A percentile compares a stretch with the other conserved stretches of the same genome.
Conservation (phyloP, 2,888 invertebrate genomes). For the Thymelicus sylvestris region DNA sequence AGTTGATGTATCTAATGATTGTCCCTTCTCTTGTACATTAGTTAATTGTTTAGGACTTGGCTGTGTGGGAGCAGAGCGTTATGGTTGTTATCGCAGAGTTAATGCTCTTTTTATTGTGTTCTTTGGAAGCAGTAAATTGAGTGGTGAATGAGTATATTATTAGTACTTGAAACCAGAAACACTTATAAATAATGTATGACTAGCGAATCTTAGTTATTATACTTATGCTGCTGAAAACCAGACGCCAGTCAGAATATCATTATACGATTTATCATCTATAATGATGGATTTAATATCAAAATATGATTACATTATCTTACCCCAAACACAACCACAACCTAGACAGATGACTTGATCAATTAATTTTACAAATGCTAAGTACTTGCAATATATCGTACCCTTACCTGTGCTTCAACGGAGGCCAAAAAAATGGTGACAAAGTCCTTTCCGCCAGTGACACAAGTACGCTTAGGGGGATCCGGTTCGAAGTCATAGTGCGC, state of each 20-base stretch:
- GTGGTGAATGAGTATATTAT: background rate
- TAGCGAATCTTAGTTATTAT: too few species aligned
- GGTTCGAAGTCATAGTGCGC: slow-evolving; percentile 80
- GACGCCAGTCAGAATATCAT: too few species aligned
- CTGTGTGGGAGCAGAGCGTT: background rate
- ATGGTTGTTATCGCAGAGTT: too few species aligned
- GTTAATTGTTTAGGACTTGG: background rate
- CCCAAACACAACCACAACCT: too few species aligned
- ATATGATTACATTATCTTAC: too few species aligned
- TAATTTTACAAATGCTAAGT: too few species aligned
- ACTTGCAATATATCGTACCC: background rate
- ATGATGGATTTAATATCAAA: too few species aligned
- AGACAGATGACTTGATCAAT: too few species aligned
- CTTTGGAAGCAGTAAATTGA: background rate
- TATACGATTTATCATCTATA: too few species aligned
- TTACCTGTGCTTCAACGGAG: slow-evolving; percentile 77
- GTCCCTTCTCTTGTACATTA: background rate
- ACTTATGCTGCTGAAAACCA: too few species aligned
- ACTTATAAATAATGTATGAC: too few species aligned
- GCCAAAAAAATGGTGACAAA: slow-evolving; percentile 78
- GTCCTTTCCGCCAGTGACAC: slow-evolving; percentile 75
- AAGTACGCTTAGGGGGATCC: slow-evolving; percentile 68
- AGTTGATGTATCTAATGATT: slow-evolving; percentile 3
- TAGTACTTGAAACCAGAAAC: too few species aligned
- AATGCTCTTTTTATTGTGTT: background rate